Evolutionary conservation across 2,888 invertebrate species (phyloP).

Genomic region (Limenitis camilla): DNA sequence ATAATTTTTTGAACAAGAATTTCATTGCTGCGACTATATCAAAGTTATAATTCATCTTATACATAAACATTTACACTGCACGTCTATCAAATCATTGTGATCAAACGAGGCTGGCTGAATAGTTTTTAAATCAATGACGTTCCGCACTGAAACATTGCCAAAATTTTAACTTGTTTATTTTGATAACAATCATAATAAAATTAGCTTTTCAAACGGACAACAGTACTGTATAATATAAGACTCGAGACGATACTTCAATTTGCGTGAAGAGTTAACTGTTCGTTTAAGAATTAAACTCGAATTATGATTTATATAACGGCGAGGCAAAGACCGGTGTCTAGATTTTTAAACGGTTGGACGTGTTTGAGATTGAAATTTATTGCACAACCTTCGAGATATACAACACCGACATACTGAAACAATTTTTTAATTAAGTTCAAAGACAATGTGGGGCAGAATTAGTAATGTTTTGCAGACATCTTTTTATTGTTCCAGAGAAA

Average conservation of each 20-base stretch:
- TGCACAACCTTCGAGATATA: slow-evolving; percentile 19
- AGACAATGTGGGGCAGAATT: slow-evolving; percentile 16
- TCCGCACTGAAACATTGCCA: slow-evolving; percentile 15
- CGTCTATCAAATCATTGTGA: neutral
- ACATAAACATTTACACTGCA: too few species aligned
- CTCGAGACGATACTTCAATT: neutral
- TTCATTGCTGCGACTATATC: neutral
- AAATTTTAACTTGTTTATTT: slow-evolving; percentile 11
- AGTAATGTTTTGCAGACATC: neutral
- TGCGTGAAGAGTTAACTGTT: slow-evolving; percentile 11
- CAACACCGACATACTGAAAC: slow-evolving; percentile 24
- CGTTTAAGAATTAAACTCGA: slow-evolving; percentile 19
- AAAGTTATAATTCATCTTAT: neutral
- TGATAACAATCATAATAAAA: too few species aligned
- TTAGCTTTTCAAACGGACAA: too few species aligned
- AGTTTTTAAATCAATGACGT: slow-evolving; percentile 1
- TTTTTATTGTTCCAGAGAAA: too few species aligned
- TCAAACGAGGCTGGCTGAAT: slow-evolving; percentile 3
- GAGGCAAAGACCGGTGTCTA: slow-evolving; percentile 24
- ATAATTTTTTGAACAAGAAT: too few species aligned
- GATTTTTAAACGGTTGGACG: slow-evolving; percentile 26
- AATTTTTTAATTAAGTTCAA: slow-evolving; percentile 28
- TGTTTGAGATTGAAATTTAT: slow-evolving; percentile 28
- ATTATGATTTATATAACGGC: slow-evolving; percentile 24
- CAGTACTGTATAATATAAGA: too few species aligned